Evolutionary conservation across 1,140 invertebrate genomes (phyloP).

Genomic region (Arctopsyche grandis): DNA sequence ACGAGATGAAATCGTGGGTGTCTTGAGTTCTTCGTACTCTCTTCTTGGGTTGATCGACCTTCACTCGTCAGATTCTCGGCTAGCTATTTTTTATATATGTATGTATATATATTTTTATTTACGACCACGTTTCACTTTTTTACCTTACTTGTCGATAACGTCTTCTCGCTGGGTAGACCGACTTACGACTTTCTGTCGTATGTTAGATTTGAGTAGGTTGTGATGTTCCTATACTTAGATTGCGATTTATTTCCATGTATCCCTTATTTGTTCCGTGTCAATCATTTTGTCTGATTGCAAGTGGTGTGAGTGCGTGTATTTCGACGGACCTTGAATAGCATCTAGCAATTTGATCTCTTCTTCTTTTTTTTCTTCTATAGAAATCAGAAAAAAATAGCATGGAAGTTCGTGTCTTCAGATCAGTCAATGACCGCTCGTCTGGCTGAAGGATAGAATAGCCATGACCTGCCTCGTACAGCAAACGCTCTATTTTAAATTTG

Average conservation of each 20-base stretch:
- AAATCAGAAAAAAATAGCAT: too few species aligned
- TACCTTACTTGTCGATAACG: conserved; percentile 10
- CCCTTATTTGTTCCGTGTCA: too few species aligned
- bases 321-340: too few species aligned
- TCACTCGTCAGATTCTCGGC: neutral
- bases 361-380: too few species aligned
- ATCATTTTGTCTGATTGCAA: too few species aligned
- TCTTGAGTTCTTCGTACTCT: neutral
- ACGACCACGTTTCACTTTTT: conserved; percentile 28
- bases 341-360: too few species aligned
- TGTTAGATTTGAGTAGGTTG: too few species aligned
- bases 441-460: neutral
- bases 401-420: neutral
- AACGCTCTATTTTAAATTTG: too few species aligned
- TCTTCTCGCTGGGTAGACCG: too few species aligned
- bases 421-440: neutral
- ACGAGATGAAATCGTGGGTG: neutral
- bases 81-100: neutral
- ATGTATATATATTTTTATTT: conserved; percentile 12
- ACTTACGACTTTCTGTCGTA: too few species aligned
- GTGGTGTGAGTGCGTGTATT: too few species aligned
- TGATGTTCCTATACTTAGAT: too few species aligned
- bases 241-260: neutral
- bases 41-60: conserved; percentile 13
- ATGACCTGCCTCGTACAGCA: conserved; percentile 5